phyloP scores from a whole-genome alignment of 2,797 vertebrate genomes.

The Pteropus rufus region DNA sequence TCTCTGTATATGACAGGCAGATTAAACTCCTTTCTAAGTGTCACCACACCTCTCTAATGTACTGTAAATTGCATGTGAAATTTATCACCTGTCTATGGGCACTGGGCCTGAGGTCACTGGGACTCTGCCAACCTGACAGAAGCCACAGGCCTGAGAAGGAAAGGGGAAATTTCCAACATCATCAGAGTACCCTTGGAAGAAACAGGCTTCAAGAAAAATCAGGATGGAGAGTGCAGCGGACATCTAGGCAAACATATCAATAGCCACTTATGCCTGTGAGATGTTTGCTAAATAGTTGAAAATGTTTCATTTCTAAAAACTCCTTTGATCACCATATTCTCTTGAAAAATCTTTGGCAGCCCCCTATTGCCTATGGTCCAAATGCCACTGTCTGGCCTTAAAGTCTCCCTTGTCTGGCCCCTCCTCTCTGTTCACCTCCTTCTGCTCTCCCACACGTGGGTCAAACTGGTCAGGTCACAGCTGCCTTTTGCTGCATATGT shows the following conservation, averaged over 20 bases:
- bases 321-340: not conserved
- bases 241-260: not conserved
- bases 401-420: not conserved
- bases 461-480: slow-evolving; percentile 1
- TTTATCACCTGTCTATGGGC: not conserved
- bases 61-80: not conserved
- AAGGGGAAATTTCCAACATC: not conserved
- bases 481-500: not conserved
- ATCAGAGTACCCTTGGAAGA: not conserved
- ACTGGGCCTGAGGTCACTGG: not conserved
- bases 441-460: not conserved
- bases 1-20: not conserved
- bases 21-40: not conserved
- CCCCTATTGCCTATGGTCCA: not conserved
- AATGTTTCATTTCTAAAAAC: not conserved
- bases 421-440: not conserved
- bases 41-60: not conserved
- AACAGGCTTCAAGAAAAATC: not conserved
- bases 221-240: not conserved
- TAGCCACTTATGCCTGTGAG: not conserved
- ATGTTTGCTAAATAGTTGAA: not conserved
- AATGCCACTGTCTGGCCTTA: not conserved
- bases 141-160: not conserved
- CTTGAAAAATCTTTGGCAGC: not conserved
- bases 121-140: not conserved